phyloP scores from a whole-genome alignment of 2,888 invertebrate species.

The Alitta virens region DNA sequence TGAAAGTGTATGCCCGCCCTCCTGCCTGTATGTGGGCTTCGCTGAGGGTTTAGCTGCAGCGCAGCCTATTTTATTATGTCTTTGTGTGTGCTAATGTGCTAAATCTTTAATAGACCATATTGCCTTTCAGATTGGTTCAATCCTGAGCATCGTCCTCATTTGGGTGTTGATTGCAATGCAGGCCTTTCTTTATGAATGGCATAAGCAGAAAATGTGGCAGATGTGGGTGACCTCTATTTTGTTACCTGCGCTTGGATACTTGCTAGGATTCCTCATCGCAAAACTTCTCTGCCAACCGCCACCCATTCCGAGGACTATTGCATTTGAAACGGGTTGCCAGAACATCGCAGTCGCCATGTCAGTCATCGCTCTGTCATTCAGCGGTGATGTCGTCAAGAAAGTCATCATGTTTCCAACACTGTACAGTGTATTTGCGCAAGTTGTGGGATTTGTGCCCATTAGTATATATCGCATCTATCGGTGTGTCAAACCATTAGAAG shows the following conservation, averaged over 20 bases:
- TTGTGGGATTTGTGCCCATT: neutral
- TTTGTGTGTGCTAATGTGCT: no score
- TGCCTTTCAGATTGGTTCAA: no score
- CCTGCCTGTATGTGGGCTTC: no score
- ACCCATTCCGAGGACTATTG: neutral
- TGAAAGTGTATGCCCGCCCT: no score
- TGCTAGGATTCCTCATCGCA: neutral
- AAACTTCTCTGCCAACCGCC: neutral
- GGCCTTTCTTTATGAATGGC: neutral
- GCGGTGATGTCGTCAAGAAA: neutral
- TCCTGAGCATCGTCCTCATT: neutral
- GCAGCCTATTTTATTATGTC: no score
- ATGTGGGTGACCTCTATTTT: neutral
- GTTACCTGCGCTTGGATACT: neutral
- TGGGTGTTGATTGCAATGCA: neutral
- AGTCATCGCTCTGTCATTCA: neutral
- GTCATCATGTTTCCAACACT: neutral
- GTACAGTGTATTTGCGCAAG: neutral
- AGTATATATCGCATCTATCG: no score
- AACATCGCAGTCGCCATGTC: neutral
- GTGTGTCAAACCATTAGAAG: no score
- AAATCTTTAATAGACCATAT: no score
- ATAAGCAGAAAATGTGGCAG: neutral
- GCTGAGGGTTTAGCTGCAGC: no score
- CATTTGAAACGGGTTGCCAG: constrained; percentile 1